These are phyloP conservation scores for Anoplius nigerrimus DNA, from an alignment of 2,888 invertebrate species.

Conservation along the genomic window DNA sequence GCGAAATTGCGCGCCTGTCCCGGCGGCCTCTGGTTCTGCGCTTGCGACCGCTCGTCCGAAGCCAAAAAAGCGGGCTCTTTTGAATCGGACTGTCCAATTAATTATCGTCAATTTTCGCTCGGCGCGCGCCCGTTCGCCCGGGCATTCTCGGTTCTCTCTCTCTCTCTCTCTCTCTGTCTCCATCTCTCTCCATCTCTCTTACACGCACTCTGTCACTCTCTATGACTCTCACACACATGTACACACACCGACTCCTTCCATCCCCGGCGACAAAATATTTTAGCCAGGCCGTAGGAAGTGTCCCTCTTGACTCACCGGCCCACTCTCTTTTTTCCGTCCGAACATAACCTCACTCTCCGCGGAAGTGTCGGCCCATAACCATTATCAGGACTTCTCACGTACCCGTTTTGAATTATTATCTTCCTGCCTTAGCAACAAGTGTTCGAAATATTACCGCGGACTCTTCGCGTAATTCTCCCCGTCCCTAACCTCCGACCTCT, in stretches of 20 bases:
- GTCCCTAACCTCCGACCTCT: no score
- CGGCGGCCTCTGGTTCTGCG: not conserved
- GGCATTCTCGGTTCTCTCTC: no score
- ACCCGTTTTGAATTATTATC: constrained; percentile 37
- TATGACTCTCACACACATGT: not conserved
- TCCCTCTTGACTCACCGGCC: not conserved
- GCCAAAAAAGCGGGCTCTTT: no score
- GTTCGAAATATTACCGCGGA: constrained; percentile 19
- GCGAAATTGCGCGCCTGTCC: not conserved
- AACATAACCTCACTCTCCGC: constrained; percentile 28
- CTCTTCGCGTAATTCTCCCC: no score
- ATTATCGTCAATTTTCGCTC: not conserved
- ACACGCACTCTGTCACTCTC: not conserved
- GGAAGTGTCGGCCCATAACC: constrained; percentile 36
- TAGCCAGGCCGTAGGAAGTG: no score
- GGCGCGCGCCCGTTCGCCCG: no score
- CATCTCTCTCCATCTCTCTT: constrained; percentile 13
- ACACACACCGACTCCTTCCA: not conserved
- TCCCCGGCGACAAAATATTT: no score
- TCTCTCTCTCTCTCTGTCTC: not conserved
- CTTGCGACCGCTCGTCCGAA: not conserved
- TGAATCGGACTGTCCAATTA: no score
- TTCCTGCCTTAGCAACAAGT: constrained; percentile 53
- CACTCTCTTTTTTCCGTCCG: not conserved
- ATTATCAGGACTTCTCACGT: constrained; percentile 26